These are phyloP conservation scores for Alca torda DNA, from an alignment of 2,797 vertebrate species.

Conservation along the genomic window DNA sequence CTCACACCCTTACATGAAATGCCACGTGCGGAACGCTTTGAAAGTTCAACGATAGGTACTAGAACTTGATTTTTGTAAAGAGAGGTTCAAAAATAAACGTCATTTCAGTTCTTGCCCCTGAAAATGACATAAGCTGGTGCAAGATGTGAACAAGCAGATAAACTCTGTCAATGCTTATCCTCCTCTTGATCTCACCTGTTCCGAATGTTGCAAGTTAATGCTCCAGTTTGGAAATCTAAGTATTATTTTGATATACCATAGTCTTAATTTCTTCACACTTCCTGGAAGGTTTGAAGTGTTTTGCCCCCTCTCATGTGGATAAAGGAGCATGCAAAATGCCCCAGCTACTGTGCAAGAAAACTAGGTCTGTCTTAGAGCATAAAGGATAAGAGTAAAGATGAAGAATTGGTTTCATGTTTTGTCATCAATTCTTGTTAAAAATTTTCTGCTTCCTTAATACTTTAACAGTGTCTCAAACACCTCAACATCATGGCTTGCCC, in stretches of 20 bases:
- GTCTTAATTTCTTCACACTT: neutral
- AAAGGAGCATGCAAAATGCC: neutral
- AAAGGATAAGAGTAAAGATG: neutral
- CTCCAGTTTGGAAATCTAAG: neutral
- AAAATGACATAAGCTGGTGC: neutral
- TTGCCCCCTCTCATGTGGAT: neutral
- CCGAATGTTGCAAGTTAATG: neutral
- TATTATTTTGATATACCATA: neutral
- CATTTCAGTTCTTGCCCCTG: neutral
- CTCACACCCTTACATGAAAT: neutral
- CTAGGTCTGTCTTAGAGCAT: neutral
- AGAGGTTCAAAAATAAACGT: neutral
- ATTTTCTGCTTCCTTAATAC: neutral
- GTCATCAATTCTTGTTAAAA: neutral
- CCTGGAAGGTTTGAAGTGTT: neutral
- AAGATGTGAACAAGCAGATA: neutral
- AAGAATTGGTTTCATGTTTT: neutral
- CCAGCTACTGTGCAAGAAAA: neutral
- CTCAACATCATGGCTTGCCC: neutral
- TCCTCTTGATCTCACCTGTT: neutral
- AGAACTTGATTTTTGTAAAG: neutral
- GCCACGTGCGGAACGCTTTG: neutral
- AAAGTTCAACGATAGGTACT: neutral
- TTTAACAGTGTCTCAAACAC: neutral
- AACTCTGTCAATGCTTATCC: neutral